A percentile compares a stretch with the other conserved stretches of the same genome.
These are phyloP conservation scores for Erebia palarica DNA, from an alignment of 2,888 invertebrate species.

Conservation along the genomic window DNA sequence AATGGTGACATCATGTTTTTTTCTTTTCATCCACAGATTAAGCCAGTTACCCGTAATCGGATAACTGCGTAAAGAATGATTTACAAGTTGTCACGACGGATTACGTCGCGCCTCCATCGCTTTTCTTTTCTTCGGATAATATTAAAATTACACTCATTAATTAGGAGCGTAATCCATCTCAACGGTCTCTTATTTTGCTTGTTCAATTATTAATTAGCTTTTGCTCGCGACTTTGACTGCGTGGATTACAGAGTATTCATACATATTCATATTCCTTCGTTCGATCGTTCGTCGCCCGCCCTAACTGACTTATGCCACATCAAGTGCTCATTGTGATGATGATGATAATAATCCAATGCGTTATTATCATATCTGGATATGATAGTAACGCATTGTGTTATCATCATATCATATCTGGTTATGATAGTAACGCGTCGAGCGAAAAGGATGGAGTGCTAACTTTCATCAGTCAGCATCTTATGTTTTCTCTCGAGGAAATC, in stretches of 20 bases:
- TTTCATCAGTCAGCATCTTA: no score
- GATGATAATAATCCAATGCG: no score
- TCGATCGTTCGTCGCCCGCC: no score
- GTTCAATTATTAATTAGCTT: background rate
- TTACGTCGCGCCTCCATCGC: background rate
- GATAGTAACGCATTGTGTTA: no score
- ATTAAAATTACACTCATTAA: constrained; percentile 6
- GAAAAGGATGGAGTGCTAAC: no score
- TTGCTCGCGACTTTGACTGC: background rate
- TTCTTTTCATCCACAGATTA: constrained; percentile 6
- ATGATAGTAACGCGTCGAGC: no score
- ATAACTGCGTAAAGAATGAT: constrained; percentile 9
- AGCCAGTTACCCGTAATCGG: constrained; percentile 10
- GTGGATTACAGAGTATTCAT: background rate
- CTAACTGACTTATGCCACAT: no score
- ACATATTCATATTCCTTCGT: no score
- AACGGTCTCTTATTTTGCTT: background rate
- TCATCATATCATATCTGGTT: no score
- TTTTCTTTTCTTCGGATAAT: constrained; percentile 13
- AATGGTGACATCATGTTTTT: background rate
- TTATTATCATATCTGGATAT: no score
- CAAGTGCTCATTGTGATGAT: no score
- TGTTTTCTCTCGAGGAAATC: no score
- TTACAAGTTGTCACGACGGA: background rate
- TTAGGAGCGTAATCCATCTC: constrained; percentile 6